Evolutionary conservation across 2,888 invertebrate genomes (phyloP), one percentile per base, ranked within the genome.

Genomic region (Creontiades dilutus): DNA sequence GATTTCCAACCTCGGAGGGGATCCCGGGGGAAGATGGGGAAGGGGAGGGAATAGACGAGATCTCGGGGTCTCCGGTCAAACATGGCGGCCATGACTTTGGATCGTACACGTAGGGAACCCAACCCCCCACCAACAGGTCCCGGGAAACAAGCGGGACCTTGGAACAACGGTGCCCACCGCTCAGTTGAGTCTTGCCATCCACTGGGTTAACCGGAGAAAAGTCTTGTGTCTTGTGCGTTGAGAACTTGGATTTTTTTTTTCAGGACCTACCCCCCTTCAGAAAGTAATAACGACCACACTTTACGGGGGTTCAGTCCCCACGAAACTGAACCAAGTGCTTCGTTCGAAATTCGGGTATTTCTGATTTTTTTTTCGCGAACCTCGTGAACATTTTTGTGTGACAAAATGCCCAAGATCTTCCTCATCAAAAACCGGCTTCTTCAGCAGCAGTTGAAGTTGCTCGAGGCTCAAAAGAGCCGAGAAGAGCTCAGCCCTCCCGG

Each of bases 401-500:
- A 86, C 37, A 94, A 93, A 93, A 98, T 98, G 98, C 98, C 98
- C 95, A 98, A 98, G 95, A 98, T 98, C 94, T 98, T 97, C 94
- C 94, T 97, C 93, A 97, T 98, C 93, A 98, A 97, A 94, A 97
- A 97, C 94, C 96, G 97, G 93, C 95, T 98, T 95, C 97, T 97
- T 92, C 97, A 97, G 96, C 97, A 98, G 95, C 98, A 98, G 94
- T 95, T 96, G 93, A 95, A 96, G 93, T 94, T 98, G 93, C 94
- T 96, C 94, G 97, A 97, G 94, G 95, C 96, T 91, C 97, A 97
- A 94, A 97, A 97, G 90, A 93, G 92, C 52, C 88, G 91, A 14
- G 91, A 91, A 61, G 93, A 93, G 90, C 92, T 93, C 89, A 93
- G 93, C 90, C 93, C 94, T 14, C 93, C 94, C 7, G 92, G 92